Base-by-base conservation (phyloP, 2,888 invertebrate genomes). In the Nudaria mundana region DNA sequence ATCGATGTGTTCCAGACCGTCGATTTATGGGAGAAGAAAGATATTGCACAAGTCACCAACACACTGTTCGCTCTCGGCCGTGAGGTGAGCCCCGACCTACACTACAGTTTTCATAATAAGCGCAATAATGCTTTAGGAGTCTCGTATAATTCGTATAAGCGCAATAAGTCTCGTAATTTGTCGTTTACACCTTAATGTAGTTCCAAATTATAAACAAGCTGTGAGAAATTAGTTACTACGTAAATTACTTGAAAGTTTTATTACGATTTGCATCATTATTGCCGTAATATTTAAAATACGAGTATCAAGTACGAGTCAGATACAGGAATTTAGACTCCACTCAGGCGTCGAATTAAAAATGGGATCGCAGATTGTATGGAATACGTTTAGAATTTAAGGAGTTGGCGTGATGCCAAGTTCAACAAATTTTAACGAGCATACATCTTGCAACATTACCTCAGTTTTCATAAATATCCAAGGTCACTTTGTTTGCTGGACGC, bases 1-100 rank as follows among this genome's bases (percentile, higher is more conserved):
- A 92, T 95, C 50, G 98, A 98, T 81, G 94, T 96, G 37, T 98
- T 98, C 93, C 97, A 98, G 88, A 98, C 98, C 3, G 97, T 98
- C 33, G 99, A 99, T 79, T 91, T 99, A 35, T 98, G 94, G 92
- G 98, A 99, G 81, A 95, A 95, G 91, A 97, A 96, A 83, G 96
- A 97, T 83, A 95, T 97, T 67, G 92, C 93, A 13, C 93, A 93
- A 81, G 95, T 97, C 37, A 93, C 95, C 75, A 94, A 94, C 82
- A 95, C 95, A 58, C 91, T 97, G 48, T 96, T 94, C 79, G 94
- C 96, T 40, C 91, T 97, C 62, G 97, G 96, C 64, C 93, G 97
- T 76, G 92, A 94, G 89, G 95, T 95, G 83, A 90, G 87, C 40
- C 37, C 4, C 22, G 5, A 31, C 6, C 13, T 31, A 31, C n/a